These are phyloP conservation scores for Eudorcas thomsonii DNA, from an alignment of 2,113 vertebrate genomes.

Conservation along the genomic window DNA sequence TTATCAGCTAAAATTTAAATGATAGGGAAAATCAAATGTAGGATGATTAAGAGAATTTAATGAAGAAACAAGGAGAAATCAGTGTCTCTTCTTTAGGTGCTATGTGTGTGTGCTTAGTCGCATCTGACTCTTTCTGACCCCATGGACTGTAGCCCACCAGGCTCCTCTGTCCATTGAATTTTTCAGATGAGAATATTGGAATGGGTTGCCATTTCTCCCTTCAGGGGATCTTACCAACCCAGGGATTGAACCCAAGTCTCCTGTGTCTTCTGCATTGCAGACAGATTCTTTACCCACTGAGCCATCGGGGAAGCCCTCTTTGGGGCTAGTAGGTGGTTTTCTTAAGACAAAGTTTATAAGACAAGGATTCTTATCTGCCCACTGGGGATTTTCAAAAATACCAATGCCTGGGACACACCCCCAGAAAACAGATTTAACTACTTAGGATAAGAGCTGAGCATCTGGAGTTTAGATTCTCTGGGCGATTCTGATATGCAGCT, in stretches of 20 bases:
- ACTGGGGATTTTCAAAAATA: neutral
- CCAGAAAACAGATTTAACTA: neutral
- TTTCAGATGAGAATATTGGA: neutral
- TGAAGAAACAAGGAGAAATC: neutral
- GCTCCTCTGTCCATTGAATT: neutral
- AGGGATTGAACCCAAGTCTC: neutral
- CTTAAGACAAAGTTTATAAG: neutral
- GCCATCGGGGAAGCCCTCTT: neutral
- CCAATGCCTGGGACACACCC: neutral
- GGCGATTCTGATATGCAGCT: neutral
- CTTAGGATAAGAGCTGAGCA: neutral
- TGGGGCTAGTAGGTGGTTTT: neutral
- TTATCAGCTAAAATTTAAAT: neutral
- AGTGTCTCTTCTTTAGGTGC: neutral
- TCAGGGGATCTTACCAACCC: neutral
- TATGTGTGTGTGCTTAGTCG: neutral
- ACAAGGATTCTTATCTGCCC: neutral
- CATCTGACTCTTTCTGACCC: neutral
- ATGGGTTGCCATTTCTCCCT: neutral
- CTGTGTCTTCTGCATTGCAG: neutral
- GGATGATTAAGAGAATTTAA: neutral
- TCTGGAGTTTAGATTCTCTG: neutral
- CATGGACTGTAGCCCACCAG: neutral
- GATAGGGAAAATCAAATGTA: neutral
- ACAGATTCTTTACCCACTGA: neutral